Percentiles rank a stretch among this genome's conserved stretches.
phyloP scores from a whole-genome alignment of 2,113 vertebrate species.

The Hippocampus guttulatus region DNA sequence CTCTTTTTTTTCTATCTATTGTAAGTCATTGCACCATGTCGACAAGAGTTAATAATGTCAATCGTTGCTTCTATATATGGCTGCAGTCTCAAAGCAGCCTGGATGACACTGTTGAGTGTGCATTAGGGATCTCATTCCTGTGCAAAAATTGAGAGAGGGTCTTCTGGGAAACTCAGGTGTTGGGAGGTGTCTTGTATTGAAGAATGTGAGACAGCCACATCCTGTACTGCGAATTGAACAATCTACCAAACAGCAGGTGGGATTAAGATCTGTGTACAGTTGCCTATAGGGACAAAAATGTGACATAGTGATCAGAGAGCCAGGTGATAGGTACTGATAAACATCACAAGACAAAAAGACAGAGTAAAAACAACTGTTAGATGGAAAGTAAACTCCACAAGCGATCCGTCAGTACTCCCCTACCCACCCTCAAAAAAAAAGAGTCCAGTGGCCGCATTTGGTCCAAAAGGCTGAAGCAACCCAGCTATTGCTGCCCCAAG shows the following conservation, averaged over 20 bases:
- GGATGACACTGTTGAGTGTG: slow-evolving; percentile 10
- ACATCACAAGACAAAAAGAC: background rate
- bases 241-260: slow-evolving; percentile 25
- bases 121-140: slow-evolving; percentile 49
- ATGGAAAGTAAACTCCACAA: background rate
- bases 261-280: background rate
- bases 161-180: slow-evolving; percentile 38
- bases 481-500: too few species aligned
- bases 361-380: background rate
- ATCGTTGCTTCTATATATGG: slow-evolving; percentile 11
- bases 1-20: background rate
- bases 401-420: background rate
- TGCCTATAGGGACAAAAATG: slow-evolving; percentile 18
- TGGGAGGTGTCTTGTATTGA: slow-evolving; percentile 35
- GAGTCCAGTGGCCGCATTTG: too few species aligned
- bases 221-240: slow-evolving; percentile 19
- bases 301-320: slow-evolving; percentile 17
- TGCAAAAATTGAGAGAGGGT: slow-evolving; percentile 56
- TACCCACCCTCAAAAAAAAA: background rate
- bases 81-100: slow-evolving; percentile 15
- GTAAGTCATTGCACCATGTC: slow-evolving; percentile 12
- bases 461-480: too few species aligned
- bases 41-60: slow-evolving; percentile 26
- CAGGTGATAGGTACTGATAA: slow-evolving; percentile 11
- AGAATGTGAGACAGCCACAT: slow-evolving; percentile 30